phyloP scores from a whole-genome alignment of 2,797 vertebrate species.

The Tarsius wallacei region DNA sequence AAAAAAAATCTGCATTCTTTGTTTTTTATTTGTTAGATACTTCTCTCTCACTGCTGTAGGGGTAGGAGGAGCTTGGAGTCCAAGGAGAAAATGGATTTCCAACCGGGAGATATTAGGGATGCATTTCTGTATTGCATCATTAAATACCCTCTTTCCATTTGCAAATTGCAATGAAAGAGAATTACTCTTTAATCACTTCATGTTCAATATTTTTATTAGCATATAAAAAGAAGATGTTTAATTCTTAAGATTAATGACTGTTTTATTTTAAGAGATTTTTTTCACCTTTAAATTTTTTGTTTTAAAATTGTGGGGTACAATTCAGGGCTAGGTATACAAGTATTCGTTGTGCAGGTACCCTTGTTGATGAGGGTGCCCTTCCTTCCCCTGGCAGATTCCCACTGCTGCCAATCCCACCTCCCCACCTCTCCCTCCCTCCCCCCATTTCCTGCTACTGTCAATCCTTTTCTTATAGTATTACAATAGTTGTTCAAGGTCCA shows the following conservation, averaged over 20 bases:
- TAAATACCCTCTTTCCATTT: neutral
- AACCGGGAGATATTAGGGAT: neutral
- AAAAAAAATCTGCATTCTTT: neutral
- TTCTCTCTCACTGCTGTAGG: neutral
- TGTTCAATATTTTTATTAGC: constrained; percentile 29
- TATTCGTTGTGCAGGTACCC: too few relatives aligned
- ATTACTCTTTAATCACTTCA: neutral
- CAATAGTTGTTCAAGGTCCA: too few relatives aligned
- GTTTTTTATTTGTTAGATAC: neutral
- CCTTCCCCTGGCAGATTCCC: too few relatives aligned
- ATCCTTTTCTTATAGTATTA: too few relatives aligned
- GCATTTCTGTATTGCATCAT: neutral
- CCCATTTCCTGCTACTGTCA: too few relatives aligned
- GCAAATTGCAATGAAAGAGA: neutral
- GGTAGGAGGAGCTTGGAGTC: neutral
- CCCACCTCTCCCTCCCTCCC: too few relatives aligned
- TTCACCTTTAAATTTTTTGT: too few relatives aligned
- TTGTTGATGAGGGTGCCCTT: too few relatives aligned
- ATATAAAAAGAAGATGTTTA: constrained; percentile 53
- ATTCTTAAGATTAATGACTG: constrained; percentile 48
- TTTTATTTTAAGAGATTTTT: neutral
- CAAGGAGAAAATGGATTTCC: neutral
- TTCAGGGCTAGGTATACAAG: too few relatives aligned
- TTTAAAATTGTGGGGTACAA: too few relatives aligned
- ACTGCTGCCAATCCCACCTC: too few relatives aligned